These are phyloP conservation scores for Periophthalmus magnuspinnatus DNA, from an alignment of 2,797 vertebrate genomes.

Conservation along the genomic window DNA sequence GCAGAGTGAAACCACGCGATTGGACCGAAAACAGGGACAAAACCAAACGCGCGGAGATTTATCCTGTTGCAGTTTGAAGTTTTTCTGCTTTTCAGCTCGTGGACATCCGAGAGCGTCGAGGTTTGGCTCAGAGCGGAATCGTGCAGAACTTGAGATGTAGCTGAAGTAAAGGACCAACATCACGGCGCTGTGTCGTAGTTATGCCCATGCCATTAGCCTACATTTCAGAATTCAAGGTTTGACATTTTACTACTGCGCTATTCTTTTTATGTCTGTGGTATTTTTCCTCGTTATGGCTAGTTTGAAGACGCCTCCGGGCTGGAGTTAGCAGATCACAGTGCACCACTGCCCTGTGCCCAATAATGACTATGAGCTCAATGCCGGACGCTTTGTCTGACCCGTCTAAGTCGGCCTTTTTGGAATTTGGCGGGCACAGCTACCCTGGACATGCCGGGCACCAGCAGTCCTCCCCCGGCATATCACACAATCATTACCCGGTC, in stretches of 20 bases:
- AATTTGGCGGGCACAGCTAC: slow-evolving; percentile 81
- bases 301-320: slow-evolving; percentile 41
- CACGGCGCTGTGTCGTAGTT: not conserved
- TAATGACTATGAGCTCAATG: slow-evolving; percentile 89
- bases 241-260: not conserved
- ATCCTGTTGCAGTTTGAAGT: slow-evolving; percentile 11
- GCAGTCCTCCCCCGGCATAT: slow-evolving; percentile 75
- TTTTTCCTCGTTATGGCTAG: slow-evolving; percentile 19
- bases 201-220: not conserved
- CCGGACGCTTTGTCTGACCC: slow-evolving; percentile 82
- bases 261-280: not conserved
- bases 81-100: not conserved
- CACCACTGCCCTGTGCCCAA: slow-evolving; percentile 46
- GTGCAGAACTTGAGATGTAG: slow-evolving; percentile 49
- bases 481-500: slow-evolving; percentile 79
- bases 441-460: slow-evolving; percentile 69
- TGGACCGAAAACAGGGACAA: slow-evolving; percentile 9
- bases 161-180: slow-evolving; percentile 5
- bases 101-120: slow-evolving; percentile 23
- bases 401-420: slow-evolving; percentile 86
- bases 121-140: slow-evolving; percentile 8
- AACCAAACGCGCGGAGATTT: not conserved
- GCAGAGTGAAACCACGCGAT: not conserved
- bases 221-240: not conserved
- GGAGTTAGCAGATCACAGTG: slow-evolving; percentile 37